These are phyloP conservation scores for Cataglyphis altisquamis DNA, from an alignment of 2,888 invertebrate species.

Conservation along the genomic window DNA sequence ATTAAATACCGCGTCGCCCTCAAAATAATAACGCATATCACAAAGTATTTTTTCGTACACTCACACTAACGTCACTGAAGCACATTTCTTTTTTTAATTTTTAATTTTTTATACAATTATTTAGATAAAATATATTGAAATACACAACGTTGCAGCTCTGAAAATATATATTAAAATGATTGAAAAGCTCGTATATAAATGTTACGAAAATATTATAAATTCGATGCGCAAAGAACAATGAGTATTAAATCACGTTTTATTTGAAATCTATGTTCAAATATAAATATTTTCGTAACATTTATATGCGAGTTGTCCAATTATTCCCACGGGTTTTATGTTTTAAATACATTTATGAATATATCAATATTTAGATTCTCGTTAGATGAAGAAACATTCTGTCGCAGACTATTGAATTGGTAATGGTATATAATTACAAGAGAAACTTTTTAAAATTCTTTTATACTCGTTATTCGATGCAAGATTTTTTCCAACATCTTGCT, in stretches of 20 bases:
- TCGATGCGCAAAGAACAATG: neutral
- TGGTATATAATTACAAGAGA: slow-evolving; percentile 3
- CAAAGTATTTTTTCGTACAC: slow-evolving; percentile 30
- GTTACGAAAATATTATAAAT: slow-evolving; percentile 18
- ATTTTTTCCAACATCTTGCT: slow-evolving; percentile 15
- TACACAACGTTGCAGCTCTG: neutral
- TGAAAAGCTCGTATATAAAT: slow-evolving; percentile 17
- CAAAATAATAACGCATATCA: slow-evolving; percentile 26
- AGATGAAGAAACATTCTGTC: neutral
- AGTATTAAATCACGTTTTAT: slow-evolving; percentile 12
- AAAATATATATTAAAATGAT: neutral
- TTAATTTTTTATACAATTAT: neutral
- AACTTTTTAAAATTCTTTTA: neutral
- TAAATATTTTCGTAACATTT: slow-evolving; percentile 27
- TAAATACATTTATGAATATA: neutral
- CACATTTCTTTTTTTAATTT: neutral
- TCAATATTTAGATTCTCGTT: neutral
- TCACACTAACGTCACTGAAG: neutral
- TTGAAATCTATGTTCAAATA: neutral
- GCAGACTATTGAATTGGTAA: neutral
- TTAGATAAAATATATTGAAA: slow-evolving; percentile 27
- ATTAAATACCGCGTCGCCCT: neutral
- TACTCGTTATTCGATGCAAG: neutral
- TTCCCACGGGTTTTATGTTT: slow-evolving; percentile 1
- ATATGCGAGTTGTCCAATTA: slow-evolving; percentile 57